phyloP scores from a whole-genome alignment of 2,888 invertebrate genomes.

The Limenitis camilla region DNA sequence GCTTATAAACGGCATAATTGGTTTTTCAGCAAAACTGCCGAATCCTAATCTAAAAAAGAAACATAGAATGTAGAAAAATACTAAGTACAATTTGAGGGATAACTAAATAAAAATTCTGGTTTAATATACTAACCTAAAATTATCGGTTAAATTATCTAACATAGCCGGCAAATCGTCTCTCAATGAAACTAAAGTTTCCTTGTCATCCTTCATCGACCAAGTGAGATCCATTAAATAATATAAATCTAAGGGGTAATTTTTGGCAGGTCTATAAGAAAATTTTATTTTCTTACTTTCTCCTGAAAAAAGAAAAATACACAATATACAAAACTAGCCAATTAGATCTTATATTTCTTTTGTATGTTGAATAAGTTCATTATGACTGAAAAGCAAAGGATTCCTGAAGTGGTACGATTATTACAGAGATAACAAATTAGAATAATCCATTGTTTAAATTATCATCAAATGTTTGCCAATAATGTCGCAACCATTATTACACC shows the following conservation, averaged over 20 bases:
- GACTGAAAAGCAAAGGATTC: too few species aligned
- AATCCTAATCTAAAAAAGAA: conserved; percentile 76
- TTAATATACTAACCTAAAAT: conserved; percentile 70
- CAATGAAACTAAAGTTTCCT: conserved; percentile 81
- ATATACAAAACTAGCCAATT: not conserved
- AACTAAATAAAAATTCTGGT: not conserved
- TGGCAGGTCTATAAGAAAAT: conserved; percentile 83
- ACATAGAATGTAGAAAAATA: not conserved
- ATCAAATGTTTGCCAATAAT: too few species aligned
- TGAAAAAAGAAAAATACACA: conserved; percentile 36
- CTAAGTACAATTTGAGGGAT: not conserved
- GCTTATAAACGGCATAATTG: conserved; percentile 80
- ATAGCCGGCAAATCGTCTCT: conserved; percentile 76
- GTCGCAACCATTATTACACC: too few species aligned
- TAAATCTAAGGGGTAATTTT: conserved; percentile 89
- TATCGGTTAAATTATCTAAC: conserved; percentile 79
- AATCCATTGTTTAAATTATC: too few species aligned
- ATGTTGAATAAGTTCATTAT: not conserved
- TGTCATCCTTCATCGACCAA: conserved; percentile 91
- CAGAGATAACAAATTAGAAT: too few species aligned
- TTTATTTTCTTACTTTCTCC: conserved; percentile 76
- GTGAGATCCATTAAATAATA: conserved; percentile 95
- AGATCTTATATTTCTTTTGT: not conserved
- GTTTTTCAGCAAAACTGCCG: conserved; percentile 87
- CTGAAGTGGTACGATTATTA: too few species aligned